Conservation (phyloP, 2,113 vertebrate species). For the Castor canadensis region DNA sequence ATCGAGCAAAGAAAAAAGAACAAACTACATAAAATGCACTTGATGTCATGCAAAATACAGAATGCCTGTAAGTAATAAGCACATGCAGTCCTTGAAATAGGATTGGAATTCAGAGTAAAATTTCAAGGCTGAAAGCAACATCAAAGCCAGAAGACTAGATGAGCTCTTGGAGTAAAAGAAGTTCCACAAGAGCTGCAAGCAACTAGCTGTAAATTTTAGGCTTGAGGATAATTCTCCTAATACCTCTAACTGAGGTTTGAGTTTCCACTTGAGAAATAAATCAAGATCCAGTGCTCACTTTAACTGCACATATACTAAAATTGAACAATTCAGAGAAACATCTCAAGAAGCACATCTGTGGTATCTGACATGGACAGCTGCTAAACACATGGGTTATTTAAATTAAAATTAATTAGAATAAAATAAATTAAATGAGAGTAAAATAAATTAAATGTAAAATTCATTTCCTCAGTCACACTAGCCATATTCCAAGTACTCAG, state of each 20-base stretch:
- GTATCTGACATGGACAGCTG: background rate
- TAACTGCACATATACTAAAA: too few species aligned
- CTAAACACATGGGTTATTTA: background rate
- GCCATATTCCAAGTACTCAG: background rate
- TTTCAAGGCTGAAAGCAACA: background rate
- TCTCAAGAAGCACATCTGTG: too few species aligned
- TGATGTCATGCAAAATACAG: background rate
- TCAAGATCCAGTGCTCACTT: too few species aligned
- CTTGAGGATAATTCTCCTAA: background rate
- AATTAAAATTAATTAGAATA: background rate
- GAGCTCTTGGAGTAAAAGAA: background rate
- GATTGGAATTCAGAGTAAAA: slow-evolving; percentile 6
- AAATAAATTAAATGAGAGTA: background rate
- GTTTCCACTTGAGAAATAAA: background rate
- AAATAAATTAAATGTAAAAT: slow-evolving; percentile 15
- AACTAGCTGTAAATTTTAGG: background rate
- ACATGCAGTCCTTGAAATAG: background rate
- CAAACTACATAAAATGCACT: background rate
- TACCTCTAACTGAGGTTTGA: background rate
- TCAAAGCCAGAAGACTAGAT: background rate
- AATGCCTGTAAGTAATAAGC: background rate
- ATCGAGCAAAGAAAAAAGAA: background rate
- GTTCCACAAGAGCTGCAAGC: background rate
- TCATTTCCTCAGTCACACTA: background rate
- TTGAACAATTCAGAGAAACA: too few species aligned